A percentile compares a stretch with the other conserved stretches of the same genome.
Conservation (phyloP, 1,140 invertebrate genomes). For the Asbolus verrucosus region DNA sequence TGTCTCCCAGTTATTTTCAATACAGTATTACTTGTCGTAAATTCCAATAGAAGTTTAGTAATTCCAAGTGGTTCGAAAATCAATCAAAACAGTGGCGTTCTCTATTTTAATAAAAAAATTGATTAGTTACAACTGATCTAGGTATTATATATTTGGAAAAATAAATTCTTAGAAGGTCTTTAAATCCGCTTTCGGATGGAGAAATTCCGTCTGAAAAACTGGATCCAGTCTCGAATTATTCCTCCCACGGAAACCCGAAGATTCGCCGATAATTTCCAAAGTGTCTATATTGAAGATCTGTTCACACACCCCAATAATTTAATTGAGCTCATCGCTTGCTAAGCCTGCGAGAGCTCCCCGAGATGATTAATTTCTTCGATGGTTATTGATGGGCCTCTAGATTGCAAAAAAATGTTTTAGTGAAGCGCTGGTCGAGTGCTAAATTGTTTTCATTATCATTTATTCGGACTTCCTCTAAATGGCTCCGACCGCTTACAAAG, state of each 20-base stretch:
- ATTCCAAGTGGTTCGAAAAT: no score
- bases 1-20: no score
- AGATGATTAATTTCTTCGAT: background rate
- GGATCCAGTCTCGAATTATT: constrained; percentile 48
- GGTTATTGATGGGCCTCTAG: background rate
- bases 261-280: constrained; percentile 48
- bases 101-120: no score
- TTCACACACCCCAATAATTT: constrained; percentile 12
- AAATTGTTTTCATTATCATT: constrained; percentile 30
- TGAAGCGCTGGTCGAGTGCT: background rate
- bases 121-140: no score
- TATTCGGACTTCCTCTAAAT: background rate
- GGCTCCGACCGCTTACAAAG: background rate
- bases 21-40: no score
- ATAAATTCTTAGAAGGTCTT: no score
- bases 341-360: background rate
- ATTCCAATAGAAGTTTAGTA: no score
- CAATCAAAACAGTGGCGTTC: no score
- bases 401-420: constrained; percentile 8
- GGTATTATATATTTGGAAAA: no score
- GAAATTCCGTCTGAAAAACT: no score
- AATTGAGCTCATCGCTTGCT: background rate
- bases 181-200: no score
- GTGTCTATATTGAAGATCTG: constrained; percentile 2
- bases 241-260: constrained; percentile 42